Percentiles rank a stretch among this genome's conserved stretches.
phyloP scores from a whole-genome alignment of 2,888 invertebrate genomes.

The Zootermopsis nevadensis region DNA sequence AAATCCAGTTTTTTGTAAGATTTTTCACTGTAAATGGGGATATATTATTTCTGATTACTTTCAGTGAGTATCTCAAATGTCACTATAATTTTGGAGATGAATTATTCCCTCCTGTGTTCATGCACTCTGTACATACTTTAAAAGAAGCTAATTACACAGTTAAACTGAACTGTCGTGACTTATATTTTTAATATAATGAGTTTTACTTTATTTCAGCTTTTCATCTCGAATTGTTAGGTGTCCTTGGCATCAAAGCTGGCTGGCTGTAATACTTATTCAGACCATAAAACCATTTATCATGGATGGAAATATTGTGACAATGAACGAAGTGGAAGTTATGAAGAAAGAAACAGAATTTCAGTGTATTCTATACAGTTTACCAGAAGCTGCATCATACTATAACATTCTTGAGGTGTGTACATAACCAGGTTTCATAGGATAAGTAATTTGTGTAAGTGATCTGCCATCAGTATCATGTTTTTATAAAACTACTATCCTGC shows the following conservation, averaged over 20 bases:
- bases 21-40: no score
- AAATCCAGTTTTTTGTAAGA: no score
- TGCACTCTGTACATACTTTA: no score
- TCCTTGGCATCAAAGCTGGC: constrained; percentile 26
- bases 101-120: neutral
- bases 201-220: constrained; percentile 16
- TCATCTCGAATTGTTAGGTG: neutral
- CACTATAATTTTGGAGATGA: neutral
- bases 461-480: no score
- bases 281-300: neutral
- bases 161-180: no score
- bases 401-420: constrained; percentile 10
- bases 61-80: no score
- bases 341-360: constrained; percentile 36
- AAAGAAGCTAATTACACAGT: no score
- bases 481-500: no score
- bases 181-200: neutral
- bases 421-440: no score
- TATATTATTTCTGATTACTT: no score
- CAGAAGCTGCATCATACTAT: neutral
- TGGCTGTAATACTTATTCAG: constrained; percentile 12
- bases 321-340: constrained; percentile 19
- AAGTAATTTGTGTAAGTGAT: no score
- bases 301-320: constrained; percentile 7
- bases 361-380: neutral